These are phyloP conservation scores for Pantherophis guttatus DNA, from an alignment of 2,113 vertebrate species.

Conservation along the genomic window DNA sequence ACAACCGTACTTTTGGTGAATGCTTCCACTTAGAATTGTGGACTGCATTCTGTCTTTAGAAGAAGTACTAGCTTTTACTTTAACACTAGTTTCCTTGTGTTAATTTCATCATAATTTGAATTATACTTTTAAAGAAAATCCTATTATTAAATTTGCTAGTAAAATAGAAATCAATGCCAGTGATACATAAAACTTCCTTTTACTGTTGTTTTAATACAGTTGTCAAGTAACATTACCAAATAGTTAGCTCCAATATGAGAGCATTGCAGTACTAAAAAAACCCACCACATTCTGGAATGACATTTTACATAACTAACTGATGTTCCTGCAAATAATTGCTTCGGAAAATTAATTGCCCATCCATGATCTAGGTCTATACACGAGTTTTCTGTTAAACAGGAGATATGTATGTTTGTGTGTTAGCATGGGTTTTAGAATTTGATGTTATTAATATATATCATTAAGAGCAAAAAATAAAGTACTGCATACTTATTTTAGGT, in stretches of 20 bases:
- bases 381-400: neutral
- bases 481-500: constrained; percentile 74
- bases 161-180: neutral
- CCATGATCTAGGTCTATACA: neutral
- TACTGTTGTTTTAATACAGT: neutral
- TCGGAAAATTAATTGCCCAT: neutral
- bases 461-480: neutral
- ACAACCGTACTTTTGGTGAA: neutral
- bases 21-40: neutral
- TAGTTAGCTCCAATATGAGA: neutral
- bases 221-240: neutral
- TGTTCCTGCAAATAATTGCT: neutral
- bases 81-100: neutral
- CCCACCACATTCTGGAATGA: neutral
- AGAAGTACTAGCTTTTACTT: neutral
- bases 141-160: neutral
- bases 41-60: neutral
- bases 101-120: neutral
- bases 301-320: neutral
- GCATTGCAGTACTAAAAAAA: neutral
- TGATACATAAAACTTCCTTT: neutral
- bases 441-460: neutral
- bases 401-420: neutral
- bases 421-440: neutral
- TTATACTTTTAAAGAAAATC: neutral